Base-by-base conservation (phyloP, 2,113 vertebrate species). In the Mormyrus lacerda region DNA sequence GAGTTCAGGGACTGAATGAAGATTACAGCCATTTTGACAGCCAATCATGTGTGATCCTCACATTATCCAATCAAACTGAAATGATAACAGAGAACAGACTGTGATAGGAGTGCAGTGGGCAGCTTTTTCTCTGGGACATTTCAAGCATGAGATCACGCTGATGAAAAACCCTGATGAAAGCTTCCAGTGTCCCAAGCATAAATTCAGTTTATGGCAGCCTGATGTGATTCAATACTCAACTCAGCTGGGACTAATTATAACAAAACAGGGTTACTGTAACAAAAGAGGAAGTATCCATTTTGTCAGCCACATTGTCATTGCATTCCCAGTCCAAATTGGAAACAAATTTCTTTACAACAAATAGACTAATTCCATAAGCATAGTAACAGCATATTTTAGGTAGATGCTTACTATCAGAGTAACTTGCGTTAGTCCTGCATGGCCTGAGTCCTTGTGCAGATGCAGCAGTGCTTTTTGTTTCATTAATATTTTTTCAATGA, bases 291-390 rank as follows among this genome's bases (percentile, higher is more conserved):
- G 9, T 44, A 87, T 61, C 19, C 21, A 61, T 87, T 87, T 87
- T 65, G 13, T 87, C 39, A 15, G 31, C 42, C 39, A 61, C 19
- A 65, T 61, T 87, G 31, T 87, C 53, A 19, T 53, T 87, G 19
- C 87, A 61, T 61, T 87, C 51, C 53, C 53, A 45, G 85, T 55
- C n/a, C 47, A 87, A 87, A 87, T 87, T 51, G 85, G 48, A 51
- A 87, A 55, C 48, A 87, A 19, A 47, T 87, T 87, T 87, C 85
- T 87, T 87, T 55, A 87, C 50, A 3, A 61, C 39, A 87, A 65
- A 87, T n/a, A 65, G 19, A 61, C 31, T 21, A 42, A 87, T 61
- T 87, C 39, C 35, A 58, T 21, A 42, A 35, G 85, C 48, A 58
- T 21, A 87, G 47, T 55, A 35, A 31, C 47, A 35, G 15, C n/a